Evolutionary conservation across 2,113 vertebrate genomes (phyloP).

Genomic region (Promerops cafer): DNA sequence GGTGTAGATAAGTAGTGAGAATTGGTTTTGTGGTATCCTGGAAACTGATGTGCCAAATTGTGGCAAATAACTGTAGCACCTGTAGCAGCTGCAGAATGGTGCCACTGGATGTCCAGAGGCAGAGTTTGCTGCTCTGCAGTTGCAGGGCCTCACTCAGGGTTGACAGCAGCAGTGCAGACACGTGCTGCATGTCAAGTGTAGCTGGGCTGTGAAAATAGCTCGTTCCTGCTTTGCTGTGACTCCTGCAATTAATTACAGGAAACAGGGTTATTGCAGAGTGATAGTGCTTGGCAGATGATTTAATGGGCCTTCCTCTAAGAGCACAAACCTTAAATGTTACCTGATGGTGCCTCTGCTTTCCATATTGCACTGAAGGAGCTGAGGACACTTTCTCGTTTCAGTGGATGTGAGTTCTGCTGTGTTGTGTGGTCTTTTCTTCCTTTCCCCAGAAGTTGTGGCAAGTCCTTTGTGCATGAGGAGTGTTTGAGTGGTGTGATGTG

Average conservation of each 20-base stretch:
- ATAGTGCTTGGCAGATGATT: background rate
- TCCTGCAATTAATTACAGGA: conserved; percentile 8
- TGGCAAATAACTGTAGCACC: background rate
- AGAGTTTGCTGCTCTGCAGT: background rate
- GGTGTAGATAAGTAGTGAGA: background rate
- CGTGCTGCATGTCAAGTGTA: background rate
- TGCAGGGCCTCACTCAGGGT: background rate
- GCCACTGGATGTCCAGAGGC: background rate
- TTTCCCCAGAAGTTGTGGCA: background rate
- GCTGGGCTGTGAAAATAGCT: background rate
- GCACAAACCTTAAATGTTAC: background rate
- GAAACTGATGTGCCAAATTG: background rate
- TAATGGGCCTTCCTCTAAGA: background rate
- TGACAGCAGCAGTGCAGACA: background rate
- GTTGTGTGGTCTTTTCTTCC: background rate
- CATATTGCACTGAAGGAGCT: background rate
- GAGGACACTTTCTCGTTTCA: background rate
- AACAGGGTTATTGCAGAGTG: conserved; percentile 7
- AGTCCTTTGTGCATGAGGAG: background rate
- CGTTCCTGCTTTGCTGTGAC: background rate
- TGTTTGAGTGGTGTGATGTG: background rate
- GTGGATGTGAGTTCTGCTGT: background rate
- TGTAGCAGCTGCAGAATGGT: background rate
- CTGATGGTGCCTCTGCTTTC: background rate
- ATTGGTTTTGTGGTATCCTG: background rate